Evolutionary conservation across 1,140 invertebrate species (phyloP), one percentile per base, ranked within the genome.

Genomic region (Microplitis mediator): DNA sequence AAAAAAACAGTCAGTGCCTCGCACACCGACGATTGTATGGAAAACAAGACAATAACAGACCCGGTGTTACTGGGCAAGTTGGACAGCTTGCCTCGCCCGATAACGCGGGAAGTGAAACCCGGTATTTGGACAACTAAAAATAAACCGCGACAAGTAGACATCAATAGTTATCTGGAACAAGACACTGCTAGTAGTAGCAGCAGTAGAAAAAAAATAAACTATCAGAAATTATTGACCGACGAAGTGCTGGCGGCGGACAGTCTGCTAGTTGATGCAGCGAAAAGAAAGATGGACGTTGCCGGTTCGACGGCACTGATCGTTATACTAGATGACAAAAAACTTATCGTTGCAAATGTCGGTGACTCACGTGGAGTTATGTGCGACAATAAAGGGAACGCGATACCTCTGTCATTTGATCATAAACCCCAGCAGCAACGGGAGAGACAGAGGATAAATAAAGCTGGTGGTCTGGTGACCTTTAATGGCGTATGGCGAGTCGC

Each of bases 401-500:
- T 98, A 75, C 96, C 96, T 61, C 88, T 98, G 6, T 98, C 97
- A 11, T 97, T 97, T 86, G 97, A 98, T 85, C 97, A 99, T 80
- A 98, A 98, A 88, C 97, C 97, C 34, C 95, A 97, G 83, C 93
- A 96, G 92, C 91, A 94, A 80, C 88, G 95, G 78, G 96, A 97
- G 88, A 91, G 91, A 31, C 95, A 93, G 80, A 88, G 96, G 67
- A 97, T 98, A 78, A 92, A 95, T 81, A 94, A 96, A 85, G 96
- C 96, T 31, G 96, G 96, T 71, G 96, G 96, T 23, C 95, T 96
- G 81, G 95, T 99, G 45, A 94, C 94, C 69, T 98, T 97, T 81
- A 96, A 97, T 82, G 97, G 97, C 63, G 97, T 98, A 1, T 98
- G 97, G 96, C 88, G 97, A 79, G 97, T 99, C 8, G 96, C 96